Evolutionary conservation across 2,888 invertebrate species (phyloP).

Genomic region (Epinotia demarniana): DNA sequence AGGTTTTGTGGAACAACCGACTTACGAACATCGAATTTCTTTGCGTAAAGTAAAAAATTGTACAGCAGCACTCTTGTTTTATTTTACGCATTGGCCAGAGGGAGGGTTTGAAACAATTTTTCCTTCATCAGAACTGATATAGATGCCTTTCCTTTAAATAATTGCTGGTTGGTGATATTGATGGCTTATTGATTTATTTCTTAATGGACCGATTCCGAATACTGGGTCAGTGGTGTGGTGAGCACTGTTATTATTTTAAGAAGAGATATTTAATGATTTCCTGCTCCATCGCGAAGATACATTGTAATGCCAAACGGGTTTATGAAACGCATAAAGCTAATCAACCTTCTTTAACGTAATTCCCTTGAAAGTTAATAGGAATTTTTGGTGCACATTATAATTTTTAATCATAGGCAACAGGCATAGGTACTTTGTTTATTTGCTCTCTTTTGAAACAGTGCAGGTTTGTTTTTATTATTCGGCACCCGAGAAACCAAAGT

Average conservation of each 20-base stretch:
- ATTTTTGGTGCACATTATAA: neutral
- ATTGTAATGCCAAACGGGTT: neutral
- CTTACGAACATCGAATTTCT: neutral
- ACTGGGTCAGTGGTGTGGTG: conserved; percentile 37
- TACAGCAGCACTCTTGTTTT: conserved; percentile 3
- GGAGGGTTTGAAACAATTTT: conserved; percentile 44
- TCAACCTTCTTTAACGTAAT: neutral
- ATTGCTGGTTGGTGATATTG: conserved; percentile 48
- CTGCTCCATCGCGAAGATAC: conserved; percentile 30
- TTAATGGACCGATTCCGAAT: conserved; percentile 42
- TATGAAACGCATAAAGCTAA: neutral
- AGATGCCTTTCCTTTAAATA: conserved; percentile 47
- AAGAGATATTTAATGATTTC: conserved; percentile 39
- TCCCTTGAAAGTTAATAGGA: neutral
- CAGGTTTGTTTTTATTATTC: neutral
- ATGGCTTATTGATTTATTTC: conserved; percentile 47
- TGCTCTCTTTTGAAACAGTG: neutral
- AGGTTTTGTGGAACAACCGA: neutral
- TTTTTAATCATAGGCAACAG: neutral
- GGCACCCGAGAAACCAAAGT: neutral
- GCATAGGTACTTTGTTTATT: neutral
- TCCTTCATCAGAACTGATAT: conserved; percentile 44
- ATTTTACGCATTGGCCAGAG: conserved; percentile 21
- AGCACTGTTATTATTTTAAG: conserved; percentile 42
- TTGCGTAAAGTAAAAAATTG: conserved; percentile 9